Evolutionary conservation across 2,113 vertebrate species (phyloP), one percentile per base, ranked within the genome.

Genomic region (Antennarius striatus): DNA sequence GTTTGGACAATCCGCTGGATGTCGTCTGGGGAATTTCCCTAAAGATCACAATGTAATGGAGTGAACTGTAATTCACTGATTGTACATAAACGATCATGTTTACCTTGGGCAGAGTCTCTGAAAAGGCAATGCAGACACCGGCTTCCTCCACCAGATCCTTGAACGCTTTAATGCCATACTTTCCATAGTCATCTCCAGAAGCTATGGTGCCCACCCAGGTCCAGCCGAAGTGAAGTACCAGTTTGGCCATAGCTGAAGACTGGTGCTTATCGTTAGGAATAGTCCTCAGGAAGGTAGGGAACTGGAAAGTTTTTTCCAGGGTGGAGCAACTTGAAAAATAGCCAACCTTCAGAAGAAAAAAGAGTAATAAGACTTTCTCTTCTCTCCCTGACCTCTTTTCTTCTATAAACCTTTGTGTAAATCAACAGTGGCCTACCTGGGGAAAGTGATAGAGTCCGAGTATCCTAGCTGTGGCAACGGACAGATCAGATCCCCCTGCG

Each of bases 151-250:
- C 91, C 49, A 90, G 74, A 74, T 94, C 93, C 73, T 92, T 95
- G 75, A 96, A 96, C 49, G 72, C 75, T 70, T 95, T 96, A 51
- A 95, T 93, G 53, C 93, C 93, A 0, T 95, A 94, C 86, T 96
- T 96, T 11, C 94, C 94, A 1, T 95, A 95, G 72, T 95, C 94
- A n/a, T 96, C 94, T 22, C 93, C 93, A 0, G 93, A 89, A 8
- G 93, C 93, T 10, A 95, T 91, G 46, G 91, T 91, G 12, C 93
- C 95, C 43, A 95, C 91, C 94, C 95, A 96, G 50, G 92, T 93
- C 94, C 95, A 96, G 13, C 92, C 93, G 4, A 96, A 96, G 75
- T 91, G 92, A 3, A 91, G 80, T 64, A 95, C 93, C 42, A 95
- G 82, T 13, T 76, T 52, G 14, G 93, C 94, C 83, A 95, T 93